Conservation (phyloP, 2,113 vertebrate genomes). For the Pachypanchax playfairii region DNA sequence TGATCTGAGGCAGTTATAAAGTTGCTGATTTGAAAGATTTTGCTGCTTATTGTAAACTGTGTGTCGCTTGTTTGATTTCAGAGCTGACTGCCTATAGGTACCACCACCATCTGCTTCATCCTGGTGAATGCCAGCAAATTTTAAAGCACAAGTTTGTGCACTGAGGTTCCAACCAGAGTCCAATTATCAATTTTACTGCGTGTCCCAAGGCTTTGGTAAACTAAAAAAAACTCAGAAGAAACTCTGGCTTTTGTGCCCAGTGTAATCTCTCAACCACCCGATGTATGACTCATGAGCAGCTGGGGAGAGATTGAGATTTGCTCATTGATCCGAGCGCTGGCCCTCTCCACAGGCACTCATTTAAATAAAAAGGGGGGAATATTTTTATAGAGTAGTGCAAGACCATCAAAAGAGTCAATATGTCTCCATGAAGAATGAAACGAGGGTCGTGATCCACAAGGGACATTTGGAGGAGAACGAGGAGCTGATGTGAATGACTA, state of each 20-base stretch:
- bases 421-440: slow-evolving; percentile 42
- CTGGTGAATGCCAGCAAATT: slow-evolving; percentile 27
- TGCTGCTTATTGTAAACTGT: slow-evolving; percentile 21
- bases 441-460: slow-evolving; percentile 39
- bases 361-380: slow-evolving; percentile 65
- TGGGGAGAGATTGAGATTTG: slow-evolving; percentile 66
- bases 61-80: slow-evolving; percentile 28
- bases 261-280: slow-evolving; percentile 44
- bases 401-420: slow-evolving; percentile 62
- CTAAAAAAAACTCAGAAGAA: neutral
- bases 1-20: slow-evolving; percentile 30
- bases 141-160: slow-evolving; percentile 33
- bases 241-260: slow-evolving; percentile 12
- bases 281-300: slow-evolving; percentile 60
- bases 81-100: slow-evolving; percentile 36
- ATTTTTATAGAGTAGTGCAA: slow-evolving; percentile 48
- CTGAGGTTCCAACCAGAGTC: slow-evolving; percentile 27
- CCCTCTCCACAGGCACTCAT: slow-evolving; percentile 52
- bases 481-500: slow-evolving; percentile 49
- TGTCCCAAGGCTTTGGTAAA: slow-evolving; percentile 22
- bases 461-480: slow-evolving; percentile 47
- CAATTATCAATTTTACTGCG: slow-evolving; percentile 50
- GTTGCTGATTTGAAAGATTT: slow-evolving; percentile 39
- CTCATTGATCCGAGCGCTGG: slow-evolving; percentile 63
- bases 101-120: slow-evolving; percentile 53